Evolutionary conservation across 2,888 invertebrate genomes (phyloP).

Genomic region (Polydrusus cervinus): DNA sequence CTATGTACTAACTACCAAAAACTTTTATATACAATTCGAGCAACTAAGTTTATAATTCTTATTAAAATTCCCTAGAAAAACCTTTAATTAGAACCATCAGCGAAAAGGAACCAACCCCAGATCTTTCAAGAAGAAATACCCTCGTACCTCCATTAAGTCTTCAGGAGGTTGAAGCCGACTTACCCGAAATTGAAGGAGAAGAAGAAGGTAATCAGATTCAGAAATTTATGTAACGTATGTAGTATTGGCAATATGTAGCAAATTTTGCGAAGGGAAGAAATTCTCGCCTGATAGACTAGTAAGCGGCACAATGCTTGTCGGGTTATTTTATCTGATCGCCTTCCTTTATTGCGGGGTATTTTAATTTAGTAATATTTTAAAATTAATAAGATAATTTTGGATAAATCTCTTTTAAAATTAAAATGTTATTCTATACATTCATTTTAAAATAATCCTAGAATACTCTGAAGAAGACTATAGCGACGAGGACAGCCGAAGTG

Average conservation of each 20-base stretch:
- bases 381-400: too few relatives aligned
- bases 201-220: constrained; percentile 65
- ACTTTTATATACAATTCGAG: too few relatives aligned
- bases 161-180: constrained; percentile 66
- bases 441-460: constrained; percentile 33
- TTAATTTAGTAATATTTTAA: too few relatives aligned
- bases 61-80: constrained; percentile 30
- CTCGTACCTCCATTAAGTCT: constrained; percentile 70
- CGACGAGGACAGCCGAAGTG: constrained; percentile 61
- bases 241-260: background rate
- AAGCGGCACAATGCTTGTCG: too few relatives aligned
- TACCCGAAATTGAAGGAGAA: constrained; percentile 64
- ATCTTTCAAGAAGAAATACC: constrained; percentile 71
- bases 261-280: background rate
- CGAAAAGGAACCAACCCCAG: constrained; percentile 60
- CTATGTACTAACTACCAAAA: too few relatives aligned
- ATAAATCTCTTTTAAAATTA: too few relatives aligned
- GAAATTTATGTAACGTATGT: background rate
- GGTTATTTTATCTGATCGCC: too few relatives aligned
- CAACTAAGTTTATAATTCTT: too few relatives aligned
- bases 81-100: constrained; percentile 28
- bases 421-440: too few relatives aligned
- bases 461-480: constrained; percentile 69
- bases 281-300: too few relatives aligned
- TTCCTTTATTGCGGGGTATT: too few relatives aligned